A percentile compares a stretch with the other conserved stretches of the same genome.
Evolutionary conservation across 2,888 invertebrate species (phyloP).

Genomic region (Sphaerophoria taeniata): DNA sequence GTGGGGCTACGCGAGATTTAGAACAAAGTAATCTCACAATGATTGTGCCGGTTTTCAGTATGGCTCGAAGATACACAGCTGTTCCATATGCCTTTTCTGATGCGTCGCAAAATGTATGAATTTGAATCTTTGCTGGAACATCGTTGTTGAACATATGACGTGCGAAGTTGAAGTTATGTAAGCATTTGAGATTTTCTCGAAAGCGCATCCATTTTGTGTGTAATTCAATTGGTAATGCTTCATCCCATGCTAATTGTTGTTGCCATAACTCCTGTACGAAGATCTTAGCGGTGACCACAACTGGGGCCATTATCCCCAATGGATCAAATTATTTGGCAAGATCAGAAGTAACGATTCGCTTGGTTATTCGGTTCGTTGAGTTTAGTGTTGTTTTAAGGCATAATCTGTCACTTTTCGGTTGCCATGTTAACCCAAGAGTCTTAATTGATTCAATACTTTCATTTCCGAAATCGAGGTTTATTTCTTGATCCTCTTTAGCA

Average conservation of each 20-base stretch:
- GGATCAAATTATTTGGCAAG: constrained; percentile 30
- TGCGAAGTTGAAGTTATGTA: background rate
- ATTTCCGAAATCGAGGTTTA: constrained; percentile 46
- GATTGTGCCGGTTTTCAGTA: background rate
- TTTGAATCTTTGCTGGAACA: background rate
- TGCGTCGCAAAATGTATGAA: background rate
- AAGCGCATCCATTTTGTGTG: background rate
- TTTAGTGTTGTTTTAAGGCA: constrained; percentile 30
- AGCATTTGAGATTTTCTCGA: background rate
- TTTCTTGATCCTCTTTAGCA: constrained; percentile 41
- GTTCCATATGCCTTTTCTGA: background rate
- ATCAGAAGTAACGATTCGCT: constrained; percentile 38
- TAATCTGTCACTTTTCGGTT: constrained; percentile 48
- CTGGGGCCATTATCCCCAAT: background rate
- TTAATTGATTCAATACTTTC: constrained; percentile 30
- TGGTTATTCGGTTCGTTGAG: constrained; percentile 37
- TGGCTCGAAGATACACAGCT: background rate
- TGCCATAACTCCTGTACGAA: background rate
- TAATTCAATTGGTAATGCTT: constrained; percentile 1
- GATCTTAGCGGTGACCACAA: background rate
- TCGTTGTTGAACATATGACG: background rate
- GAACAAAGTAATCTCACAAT: background rate
- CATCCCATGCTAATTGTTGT: background rate
- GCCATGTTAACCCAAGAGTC: constrained; percentile 48
- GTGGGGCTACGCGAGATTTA: background rate